phyloP scores from a whole-genome alignment of 2,888 invertebrate species.

The Frankliniella intonsa region DNA sequence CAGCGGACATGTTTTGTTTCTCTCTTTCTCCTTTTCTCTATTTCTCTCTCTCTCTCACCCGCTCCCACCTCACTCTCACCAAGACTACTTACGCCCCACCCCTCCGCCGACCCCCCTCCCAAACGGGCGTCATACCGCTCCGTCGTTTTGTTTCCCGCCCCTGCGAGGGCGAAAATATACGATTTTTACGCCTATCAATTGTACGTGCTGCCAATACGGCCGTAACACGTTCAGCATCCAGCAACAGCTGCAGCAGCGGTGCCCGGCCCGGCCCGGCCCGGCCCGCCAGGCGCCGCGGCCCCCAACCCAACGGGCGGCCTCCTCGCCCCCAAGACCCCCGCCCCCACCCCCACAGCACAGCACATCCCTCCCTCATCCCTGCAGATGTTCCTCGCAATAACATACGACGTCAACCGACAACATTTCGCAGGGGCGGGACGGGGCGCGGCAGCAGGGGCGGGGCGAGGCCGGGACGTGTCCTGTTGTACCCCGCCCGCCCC shows the following conservation, averaged over 20 bases:
- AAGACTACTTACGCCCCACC: too few species aligned
- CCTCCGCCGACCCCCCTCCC: too few species aligned
- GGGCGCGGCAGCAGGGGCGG: too few species aligned
- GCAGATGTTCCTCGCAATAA: constrained; percentile 6
- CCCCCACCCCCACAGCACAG: too few species aligned
- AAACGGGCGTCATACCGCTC: too few species aligned
- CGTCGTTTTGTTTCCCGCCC: not conserved
- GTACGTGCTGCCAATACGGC: constrained; percentile 9
- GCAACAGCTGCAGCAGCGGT: constrained; percentile 12
- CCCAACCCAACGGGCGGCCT: not conserved
- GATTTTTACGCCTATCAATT: constrained; percentile 13
- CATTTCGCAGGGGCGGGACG: not conserved
- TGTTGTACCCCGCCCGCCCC: not conserved
- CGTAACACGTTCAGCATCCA: not conserved
- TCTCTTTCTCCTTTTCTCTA: too few species aligned
- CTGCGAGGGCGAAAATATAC: not conserved
- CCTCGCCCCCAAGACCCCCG: too few species aligned
- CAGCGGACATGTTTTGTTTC: too few species aligned
- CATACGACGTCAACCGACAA: not conserved
- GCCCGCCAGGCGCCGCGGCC: not conserved
- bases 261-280: not conserved
- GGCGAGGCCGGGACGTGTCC: not conserved
- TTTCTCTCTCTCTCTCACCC: too few species aligned
- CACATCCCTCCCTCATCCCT: not conserved
- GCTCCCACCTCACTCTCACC: too few species aligned